These are phyloP conservation scores for Hyposoter didymator DNA, from an alignment of 2,888 invertebrate genomes.

Conservation along the genomic window DNA sequence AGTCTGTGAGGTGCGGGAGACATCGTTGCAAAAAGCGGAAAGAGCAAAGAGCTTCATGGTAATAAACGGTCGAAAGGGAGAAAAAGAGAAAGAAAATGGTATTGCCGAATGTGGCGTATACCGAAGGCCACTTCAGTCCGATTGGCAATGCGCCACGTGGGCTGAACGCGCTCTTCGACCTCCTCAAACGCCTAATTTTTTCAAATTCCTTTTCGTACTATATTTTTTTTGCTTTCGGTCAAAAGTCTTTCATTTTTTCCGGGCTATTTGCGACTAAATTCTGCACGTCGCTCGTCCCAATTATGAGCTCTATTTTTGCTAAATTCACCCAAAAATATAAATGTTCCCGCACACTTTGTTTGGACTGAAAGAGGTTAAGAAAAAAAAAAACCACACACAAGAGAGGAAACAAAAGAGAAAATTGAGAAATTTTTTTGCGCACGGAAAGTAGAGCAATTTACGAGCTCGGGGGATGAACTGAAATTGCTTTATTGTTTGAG, in stretches of 20 bases:
- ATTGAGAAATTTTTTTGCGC: constrained; percentile 14
- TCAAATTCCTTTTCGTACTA: background rate
- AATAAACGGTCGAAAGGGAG: constrained; percentile 45
- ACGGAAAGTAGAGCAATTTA: constrained; percentile 12
- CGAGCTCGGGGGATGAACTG: constrained; percentile 13
- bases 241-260: background rate
- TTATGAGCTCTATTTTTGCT: background rate
- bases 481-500: constrained; percentile 47
- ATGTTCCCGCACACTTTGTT: background rate
- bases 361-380: background rate
- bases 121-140: constrained; percentile 54
- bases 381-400: background rate
- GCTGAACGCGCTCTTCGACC: constrained; percentile 22
- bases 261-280: background rate
- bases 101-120: constrained; percentile 56
- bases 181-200: background rate
- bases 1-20: constrained; percentile 18
- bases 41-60: constrained; percentile 45
- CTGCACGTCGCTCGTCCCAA: background rate
- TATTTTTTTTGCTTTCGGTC: background rate
- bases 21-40: constrained; percentile 47
- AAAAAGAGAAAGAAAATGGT: constrained; percentile 38
- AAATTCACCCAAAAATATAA: background rate
- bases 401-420: background rate
- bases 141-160: constrained; percentile 66